Evolutionary conservation across 1,140 invertebrate genomes (phyloP).

Genomic region (Lysiphlebus fabarum): DNA sequence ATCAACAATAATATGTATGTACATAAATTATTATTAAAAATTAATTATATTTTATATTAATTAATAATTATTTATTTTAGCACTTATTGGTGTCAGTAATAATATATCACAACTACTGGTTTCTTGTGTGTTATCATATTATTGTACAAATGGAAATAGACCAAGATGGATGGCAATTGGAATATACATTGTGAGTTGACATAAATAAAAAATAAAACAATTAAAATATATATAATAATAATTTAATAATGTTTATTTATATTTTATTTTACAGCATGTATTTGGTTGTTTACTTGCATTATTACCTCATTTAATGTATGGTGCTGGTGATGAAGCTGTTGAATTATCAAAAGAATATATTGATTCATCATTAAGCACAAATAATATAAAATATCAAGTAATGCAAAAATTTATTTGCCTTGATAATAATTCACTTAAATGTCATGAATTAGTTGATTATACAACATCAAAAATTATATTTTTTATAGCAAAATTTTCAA

Average conservation of each 20-base stretch:
- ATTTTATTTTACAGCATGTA: slow-evolving; percentile 51
- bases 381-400: slow-evolving; percentile 18
- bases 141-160: slow-evolving; percentile 65
- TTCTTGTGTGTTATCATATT: slow-evolving; percentile 64
- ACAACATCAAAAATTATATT: slow-evolving; percentile 61
- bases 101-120: slow-evolving; percentile 62
- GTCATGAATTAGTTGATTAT: slow-evolving; percentile 59
- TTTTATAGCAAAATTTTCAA: slow-evolving; percentile 65
- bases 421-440: slow-evolving; percentile 47
- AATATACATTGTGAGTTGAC: slow-evolving; percentile 59
- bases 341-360: slow-evolving; percentile 64
- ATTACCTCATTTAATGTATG: slow-evolving; percentile 71
- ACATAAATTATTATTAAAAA: slow-evolving; percentile 19
- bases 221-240: neutral
- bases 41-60: neutral
- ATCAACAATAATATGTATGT: slow-evolving; percentile 67
- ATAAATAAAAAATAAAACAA: neutral
- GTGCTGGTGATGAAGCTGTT: slow-evolving; percentile 66
- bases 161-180: slow-evolving; percentile 72
- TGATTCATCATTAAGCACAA: slow-evolving; percentile 28
- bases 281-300: slow-evolving; percentile 68
- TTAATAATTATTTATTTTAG: too few relatives aligned
- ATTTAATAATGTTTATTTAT: neutral
- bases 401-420: slow-evolving; percentile 30
- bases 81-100: slow-evolving; percentile 70